Evolutionary conservation across 23 tunicate genomes (phyloP).

Genomic region (Ciona savignyi): DNA sequence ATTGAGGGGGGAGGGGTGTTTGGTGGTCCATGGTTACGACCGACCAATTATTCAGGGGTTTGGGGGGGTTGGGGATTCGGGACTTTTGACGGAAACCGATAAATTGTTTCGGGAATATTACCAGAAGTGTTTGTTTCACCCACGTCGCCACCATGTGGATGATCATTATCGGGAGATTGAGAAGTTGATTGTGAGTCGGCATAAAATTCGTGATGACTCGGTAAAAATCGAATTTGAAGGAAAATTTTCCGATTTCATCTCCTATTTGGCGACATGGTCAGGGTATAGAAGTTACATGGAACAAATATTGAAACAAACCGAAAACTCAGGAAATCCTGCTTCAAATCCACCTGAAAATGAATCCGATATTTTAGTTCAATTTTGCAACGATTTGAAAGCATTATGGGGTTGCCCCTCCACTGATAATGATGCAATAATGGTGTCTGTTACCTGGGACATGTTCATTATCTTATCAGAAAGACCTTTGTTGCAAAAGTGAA

Average conservation of each 20-base stretch:
- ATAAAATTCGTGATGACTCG: constrained; percentile 39
- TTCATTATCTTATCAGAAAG: constrained; percentile 50
- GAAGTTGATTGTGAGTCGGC: constrained; percentile 12
- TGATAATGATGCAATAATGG: not conserved
- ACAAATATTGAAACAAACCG: not conserved
- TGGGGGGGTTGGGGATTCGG: not conserved
- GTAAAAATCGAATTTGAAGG: constrained; percentile 16
- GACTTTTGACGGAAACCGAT: constrained; percentile 6
- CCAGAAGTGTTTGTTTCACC: constrained; percentile 41
- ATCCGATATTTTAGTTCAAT: constrained; percentile 14
- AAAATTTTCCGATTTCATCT: constrained; percentile 22
- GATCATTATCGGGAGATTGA: constrained; percentile 27
- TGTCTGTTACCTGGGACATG: constrained; percentile 18
- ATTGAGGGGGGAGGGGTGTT: constrained; percentile 59
- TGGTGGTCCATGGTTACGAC: constrained; percentile 67
- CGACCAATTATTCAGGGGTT: constrained; percentile 5
- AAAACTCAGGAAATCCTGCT: not conserved
- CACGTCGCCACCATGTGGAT: constrained; percentile 54
- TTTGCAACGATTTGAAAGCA: constrained; percentile 7
- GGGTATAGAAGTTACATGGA: constrained; percentile 41
- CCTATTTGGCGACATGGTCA: constrained; percentile 66
- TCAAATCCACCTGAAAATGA: not conserved
- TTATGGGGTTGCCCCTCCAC: constrained; percentile 4
- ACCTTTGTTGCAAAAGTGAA: constrained; percentile 12
- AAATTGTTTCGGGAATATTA: constrained; percentile 16